Base-by-base conservation (phyloP, 2,113 vertebrate genomes). In the Choloepus hoffmanni region DNA sequence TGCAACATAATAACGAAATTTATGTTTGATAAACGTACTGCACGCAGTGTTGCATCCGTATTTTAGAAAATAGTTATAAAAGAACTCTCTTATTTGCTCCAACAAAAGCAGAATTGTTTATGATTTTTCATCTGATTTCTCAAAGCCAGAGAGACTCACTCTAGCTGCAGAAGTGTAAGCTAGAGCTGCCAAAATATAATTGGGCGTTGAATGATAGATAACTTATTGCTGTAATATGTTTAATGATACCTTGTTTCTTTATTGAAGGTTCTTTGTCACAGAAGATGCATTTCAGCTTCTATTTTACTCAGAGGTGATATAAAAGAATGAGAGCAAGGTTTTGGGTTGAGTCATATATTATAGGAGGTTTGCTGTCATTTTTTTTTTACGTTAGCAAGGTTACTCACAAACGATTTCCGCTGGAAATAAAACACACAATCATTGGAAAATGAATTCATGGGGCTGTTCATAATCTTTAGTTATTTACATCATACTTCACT, bases 231-330 rank as follows among this genome's bases (percentile, higher is more conserved):
- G 14, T 65, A 62, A 95, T 94, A 81, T 93, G 48, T 88, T 94
- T 96, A 96, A 93, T 95, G 94, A 97, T 73, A 28, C 24, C 45
- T 94, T 90, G 36, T 96, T 94, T 97, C 89, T 67, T 97, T 93
- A 88, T 92, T 65, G 84, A 96, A 94, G 77, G 23, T n/a, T 96
- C 84, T 85, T 0, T 94, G 73, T 94, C 87, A 92, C 53, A 85
- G 89, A 96, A 94, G 95, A 96, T 95, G 81, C 45, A 73, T 90
- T 94, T 96, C 45, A 90, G 85, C 48, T 92, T 96, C 36, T 78
- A 45, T 90, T 97, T 97, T 90, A 93, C 91, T 94, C 92, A 74
- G 36, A 97, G 74, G 68, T 94, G 77, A 76, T 90, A 76, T 92
- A 94, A 95, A 97, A 96, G 82, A 93, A 77, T 88, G 76, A 78